phyloP scores from a whole-genome alignment of 2,797 vertebrate species.

The Eulemur rubriventer region DNA sequence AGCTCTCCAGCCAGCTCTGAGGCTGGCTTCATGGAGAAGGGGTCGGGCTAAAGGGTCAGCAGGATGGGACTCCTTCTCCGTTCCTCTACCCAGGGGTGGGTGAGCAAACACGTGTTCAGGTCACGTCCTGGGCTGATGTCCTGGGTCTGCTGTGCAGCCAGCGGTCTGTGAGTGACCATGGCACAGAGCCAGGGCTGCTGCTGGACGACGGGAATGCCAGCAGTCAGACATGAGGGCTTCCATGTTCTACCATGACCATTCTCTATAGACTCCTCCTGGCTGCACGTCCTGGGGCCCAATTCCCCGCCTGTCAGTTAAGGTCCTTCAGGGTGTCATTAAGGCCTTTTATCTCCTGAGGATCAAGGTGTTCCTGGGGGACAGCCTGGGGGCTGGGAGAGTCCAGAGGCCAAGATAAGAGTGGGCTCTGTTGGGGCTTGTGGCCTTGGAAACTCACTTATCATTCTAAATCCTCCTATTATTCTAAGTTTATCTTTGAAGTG shows the following conservation, averaged over 20 bases:
- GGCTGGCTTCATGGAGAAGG: background rate
- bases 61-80: background rate
- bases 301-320: background rate
- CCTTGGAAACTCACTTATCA: background rate
- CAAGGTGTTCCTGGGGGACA: too few relatives aligned
- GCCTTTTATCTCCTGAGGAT: background rate
- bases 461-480: background rate
- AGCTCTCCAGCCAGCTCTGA: background rate
- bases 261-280: background rate
- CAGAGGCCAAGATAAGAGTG: background rate
- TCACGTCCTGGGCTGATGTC: rapidly evolving
- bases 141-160: background rate
- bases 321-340: background rate
- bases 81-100: too few relatives aligned
- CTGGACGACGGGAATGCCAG: rapidly evolving
- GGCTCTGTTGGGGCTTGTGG: background rate
- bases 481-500: background rate
- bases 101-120: background rate
- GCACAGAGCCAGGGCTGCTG: background rate
- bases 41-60: background rate
- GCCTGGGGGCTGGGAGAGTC: background rate
- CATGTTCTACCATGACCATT: background rate
- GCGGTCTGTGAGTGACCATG: background rate
- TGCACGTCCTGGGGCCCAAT: background rate
- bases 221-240: background rate